Conservation (phyloP, 1,140 invertebrate species). For the Drosophila gunungcola region DNA sequence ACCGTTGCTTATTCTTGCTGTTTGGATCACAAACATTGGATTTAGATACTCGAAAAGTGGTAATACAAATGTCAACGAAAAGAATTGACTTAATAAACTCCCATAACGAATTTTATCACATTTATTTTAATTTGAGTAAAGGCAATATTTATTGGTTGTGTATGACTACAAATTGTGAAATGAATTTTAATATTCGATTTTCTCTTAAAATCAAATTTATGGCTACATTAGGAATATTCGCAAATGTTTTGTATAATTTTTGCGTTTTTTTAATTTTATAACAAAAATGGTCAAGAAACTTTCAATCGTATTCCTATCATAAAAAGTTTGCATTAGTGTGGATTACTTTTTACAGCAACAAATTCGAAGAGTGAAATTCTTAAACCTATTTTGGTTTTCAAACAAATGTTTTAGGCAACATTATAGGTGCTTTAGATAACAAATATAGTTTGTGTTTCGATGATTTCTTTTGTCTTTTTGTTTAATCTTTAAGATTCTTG, state of each 20-base stretch:
- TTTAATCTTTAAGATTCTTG: constrained; percentile 15
- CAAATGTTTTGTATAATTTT: neutral
- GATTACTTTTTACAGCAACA: neutral
- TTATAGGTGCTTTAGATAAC: neutral
- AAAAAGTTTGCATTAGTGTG: neutral
- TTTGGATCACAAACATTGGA: no score
- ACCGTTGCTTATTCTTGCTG: no score
- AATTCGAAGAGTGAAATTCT: neutral
- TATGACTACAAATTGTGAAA: neutral
- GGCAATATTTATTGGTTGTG: neutral
- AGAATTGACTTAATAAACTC: neutral
- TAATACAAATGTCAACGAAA: no score
- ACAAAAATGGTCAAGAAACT: neutral
- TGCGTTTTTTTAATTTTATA: neutral
- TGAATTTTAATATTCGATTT: constrained; percentile 8
- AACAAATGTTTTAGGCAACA: neutral
- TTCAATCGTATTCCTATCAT: neutral
- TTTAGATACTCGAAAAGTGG: no score
- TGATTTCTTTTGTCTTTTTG: constrained; percentile 2
- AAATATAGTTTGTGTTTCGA: neutral
- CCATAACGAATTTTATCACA: neutral
- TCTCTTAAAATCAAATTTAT: constrained; percentile 8
- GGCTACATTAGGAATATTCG: neutral
- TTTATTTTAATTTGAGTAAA: constrained; percentile 4
- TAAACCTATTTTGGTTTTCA: neutral